Conservation (phyloP, 2,888 invertebrate species). For the Heliconius hortense region DNA sequence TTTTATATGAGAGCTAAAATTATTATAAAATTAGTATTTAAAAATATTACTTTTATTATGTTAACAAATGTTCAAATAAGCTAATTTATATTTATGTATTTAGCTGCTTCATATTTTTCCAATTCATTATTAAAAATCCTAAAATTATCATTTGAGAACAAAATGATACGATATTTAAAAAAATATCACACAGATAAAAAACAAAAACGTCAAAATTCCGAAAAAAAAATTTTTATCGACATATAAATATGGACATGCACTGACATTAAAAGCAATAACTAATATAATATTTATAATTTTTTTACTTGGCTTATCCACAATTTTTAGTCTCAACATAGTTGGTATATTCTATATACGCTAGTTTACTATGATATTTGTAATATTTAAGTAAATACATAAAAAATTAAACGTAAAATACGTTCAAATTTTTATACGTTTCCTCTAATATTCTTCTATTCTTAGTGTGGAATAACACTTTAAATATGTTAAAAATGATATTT, state of each 20-base stretch:
- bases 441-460: background rate
- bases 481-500: constrained; percentile 9
- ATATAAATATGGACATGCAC: constrained; percentile 16
- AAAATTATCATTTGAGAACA: background rate
- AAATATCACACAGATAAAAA: background rate
- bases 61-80: background rate
- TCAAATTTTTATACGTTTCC: background rate
- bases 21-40: background rate
- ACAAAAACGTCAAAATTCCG: background rate
- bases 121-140: background rate
- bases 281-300: constrained; percentile 3
- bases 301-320: constrained; percentile 13
- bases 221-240: background rate
- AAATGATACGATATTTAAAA: constrained; percentile 7
- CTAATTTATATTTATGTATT: too few species aligned
- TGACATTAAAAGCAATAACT: constrained; percentile 9
- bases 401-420: background rate
- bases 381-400: background rate
- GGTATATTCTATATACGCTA: constrained; percentile 9
- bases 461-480: background rate
- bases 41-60: background rate
- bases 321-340: constrained; percentile 15
- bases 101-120: background rate
- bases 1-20: constrained; percentile 13
- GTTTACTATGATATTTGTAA: constrained; percentile 6